Conservation (phyloP, 2,888 invertebrate species). For the Lissonota sp. region DNA sequence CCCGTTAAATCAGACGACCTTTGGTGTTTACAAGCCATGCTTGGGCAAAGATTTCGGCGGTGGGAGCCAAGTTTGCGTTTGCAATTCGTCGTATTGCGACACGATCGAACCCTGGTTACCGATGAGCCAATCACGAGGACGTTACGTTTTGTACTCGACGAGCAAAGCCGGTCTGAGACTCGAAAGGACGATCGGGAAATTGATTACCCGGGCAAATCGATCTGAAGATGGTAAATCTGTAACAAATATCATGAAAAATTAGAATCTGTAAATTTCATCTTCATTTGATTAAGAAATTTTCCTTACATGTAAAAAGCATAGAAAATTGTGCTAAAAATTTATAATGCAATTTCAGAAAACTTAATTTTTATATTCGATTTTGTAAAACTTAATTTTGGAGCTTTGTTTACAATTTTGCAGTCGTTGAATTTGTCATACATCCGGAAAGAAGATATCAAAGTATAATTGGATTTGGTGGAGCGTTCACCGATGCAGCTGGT, state of each 20-base stretch:
- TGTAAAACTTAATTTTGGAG: background rate
- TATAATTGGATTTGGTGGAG: constrained; percentile 33
- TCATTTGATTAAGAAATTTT: background rate
- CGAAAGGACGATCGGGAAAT: constrained; percentile 40
- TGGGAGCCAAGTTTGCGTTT: constrained; percentile 87
- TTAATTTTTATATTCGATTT: background rate
- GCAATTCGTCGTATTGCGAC: constrained; percentile 88
- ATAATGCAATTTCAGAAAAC: background rate
- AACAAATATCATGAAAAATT: background rate
- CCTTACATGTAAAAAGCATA: too few species aligned
- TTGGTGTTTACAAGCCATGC: constrained; percentile 41
- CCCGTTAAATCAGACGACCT: constrained; percentile 6
- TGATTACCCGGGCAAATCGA: constrained; percentile 25
- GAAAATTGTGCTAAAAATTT: background rate
- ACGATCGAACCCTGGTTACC: constrained; percentile 84
- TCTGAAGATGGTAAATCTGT: constrained; percentile 13
- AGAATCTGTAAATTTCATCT: background rate
- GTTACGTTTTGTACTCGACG: constrained; percentile 43
- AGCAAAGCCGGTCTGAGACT: constrained; percentile 43
- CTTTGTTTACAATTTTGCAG: background rate
- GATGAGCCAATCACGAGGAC: constrained; percentile 46
- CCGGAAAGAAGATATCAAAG: constrained; percentile 42
- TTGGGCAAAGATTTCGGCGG: constrained; percentile 48
- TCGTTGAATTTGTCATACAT: constrained; percentile 44
- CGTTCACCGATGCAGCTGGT: constrained; percentile 38